These are phyloP conservation scores for Apogon talboti DNA, from an alignment of 2,797 vertebrate species.

Conservation along the genomic window DNA sequence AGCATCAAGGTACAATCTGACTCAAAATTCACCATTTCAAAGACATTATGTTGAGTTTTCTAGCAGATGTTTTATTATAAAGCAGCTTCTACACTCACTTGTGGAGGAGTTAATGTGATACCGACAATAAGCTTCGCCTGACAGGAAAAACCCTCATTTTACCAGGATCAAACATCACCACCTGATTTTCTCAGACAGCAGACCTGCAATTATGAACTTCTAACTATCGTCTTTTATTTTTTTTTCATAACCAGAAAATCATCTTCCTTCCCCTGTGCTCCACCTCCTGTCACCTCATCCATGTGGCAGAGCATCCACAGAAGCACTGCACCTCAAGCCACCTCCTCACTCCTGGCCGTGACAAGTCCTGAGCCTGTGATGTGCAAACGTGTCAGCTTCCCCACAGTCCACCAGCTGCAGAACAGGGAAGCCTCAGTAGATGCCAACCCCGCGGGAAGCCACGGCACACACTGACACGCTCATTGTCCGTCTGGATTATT, in stretches of 20 bases:
- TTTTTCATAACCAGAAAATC: neutral
- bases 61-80: too few species aligned
- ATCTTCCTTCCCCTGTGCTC: neutral
- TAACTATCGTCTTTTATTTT: too few species aligned
- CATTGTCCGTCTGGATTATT: neutral
- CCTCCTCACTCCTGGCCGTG: slow-evolving; percentile 38
- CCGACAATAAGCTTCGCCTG: too few species aligned
- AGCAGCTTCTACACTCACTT: too few species aligned
- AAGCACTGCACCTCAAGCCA: slow-evolving; percentile 22
- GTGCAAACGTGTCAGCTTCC: slow-evolving; percentile 61
- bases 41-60: too few species aligned
- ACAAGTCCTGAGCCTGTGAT: slow-evolving; percentile 43
- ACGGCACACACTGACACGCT: slow-evolving; percentile 15
- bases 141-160: too few species aligned
- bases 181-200: too few species aligned
- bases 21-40: neutral
- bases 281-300: neutral
- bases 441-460: neutral
- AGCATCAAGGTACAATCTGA: too few species aligned
- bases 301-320: slow-evolving; percentile 14
- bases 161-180: too few species aligned
- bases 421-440: neutral
- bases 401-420: slow-evolving; percentile 51
- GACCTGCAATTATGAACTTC: too few species aligned
- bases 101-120: too few species aligned